A percentile compares a stretch with the other conserved stretches of the same genome.
Evolutionary conservation across 2,888 invertebrate genomes (phyloP).

Genomic region (Stenodera caucasica): DNA sequence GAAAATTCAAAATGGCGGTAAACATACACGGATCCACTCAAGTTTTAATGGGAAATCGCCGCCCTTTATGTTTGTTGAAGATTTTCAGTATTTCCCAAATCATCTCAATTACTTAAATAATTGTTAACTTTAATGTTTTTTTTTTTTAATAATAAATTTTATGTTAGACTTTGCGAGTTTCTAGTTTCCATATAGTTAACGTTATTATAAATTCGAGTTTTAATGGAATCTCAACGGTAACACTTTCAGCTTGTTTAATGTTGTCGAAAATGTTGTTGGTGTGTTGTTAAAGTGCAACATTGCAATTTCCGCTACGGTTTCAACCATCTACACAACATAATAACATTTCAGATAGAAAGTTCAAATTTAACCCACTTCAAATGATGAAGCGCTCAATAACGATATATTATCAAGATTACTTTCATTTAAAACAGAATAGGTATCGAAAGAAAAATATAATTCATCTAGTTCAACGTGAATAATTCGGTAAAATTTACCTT

Average conservation of each 20-base stretch:
- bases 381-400: not conserved
- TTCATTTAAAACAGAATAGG: too few species aligned
- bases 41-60: too few species aligned
- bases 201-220: not conserved
- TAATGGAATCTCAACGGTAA: slow-evolving; percentile 2
- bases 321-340: not conserved
- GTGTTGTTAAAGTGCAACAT: not conserved
- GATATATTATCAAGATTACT: not conserved
- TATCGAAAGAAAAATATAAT: not conserved
- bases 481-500: slow-evolving; percentile 25
- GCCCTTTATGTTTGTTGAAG: too few species aligned
- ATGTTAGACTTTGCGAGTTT: too few species aligned
- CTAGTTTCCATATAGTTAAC: not conserved
- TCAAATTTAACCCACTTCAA: not conserved
- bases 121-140: too few species aligned
- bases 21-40: not conserved
- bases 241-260: not conserved
- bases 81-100: too few species aligned
- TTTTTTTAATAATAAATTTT: too few species aligned
- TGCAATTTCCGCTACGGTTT: not conserved
- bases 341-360: not conserved
- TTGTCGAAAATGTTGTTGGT: not conserved
- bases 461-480: too few species aligned
- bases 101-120: too few species aligned
- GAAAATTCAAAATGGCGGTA: slow-evolving; percentile 2